These are phyloP conservation scores for Lacerta viridis DNA, from an alignment of 2,797 vertebrate species.

Conservation along the genomic window DNA sequence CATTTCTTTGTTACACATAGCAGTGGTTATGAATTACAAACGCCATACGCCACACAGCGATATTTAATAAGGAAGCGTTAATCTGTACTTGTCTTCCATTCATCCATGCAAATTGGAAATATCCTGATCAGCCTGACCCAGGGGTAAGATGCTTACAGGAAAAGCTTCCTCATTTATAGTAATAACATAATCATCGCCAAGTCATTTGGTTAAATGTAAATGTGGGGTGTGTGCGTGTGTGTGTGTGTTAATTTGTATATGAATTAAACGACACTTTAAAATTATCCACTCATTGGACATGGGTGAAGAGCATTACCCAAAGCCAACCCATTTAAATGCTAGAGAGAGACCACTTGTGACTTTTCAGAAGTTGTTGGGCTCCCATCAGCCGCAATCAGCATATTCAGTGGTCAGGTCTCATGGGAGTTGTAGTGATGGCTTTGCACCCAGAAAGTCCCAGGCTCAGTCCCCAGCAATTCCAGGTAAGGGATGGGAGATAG, in stretches of 20 bases:
- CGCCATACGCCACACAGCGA: constrained; percentile 33
- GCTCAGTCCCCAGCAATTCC: too few species aligned
- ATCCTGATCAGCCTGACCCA: constrained; percentile 15
- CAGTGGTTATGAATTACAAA: constrained; percentile 62
- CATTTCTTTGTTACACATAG: constrained; percentile 57
- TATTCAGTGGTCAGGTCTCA: too few species aligned
- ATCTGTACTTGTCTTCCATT: constrained; percentile 38
- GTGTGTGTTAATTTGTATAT: constrained; percentile 36
- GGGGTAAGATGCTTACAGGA: constrained; percentile 31
- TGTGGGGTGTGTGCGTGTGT: constrained; percentile 8
- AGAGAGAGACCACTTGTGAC: background rate
- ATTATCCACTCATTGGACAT: background rate
- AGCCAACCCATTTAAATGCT: background rate
- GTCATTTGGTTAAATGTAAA: constrained; percentile 53
- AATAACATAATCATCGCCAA: constrained; percentile 39
- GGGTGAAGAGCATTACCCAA: constrained; percentile 10
- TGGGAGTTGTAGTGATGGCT: too few species aligned
- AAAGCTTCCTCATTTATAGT: constrained; percentile 41
- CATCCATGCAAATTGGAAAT: constrained; percentile 45
- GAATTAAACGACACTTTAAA: constrained; percentile 30
- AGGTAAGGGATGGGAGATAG: too few species aligned
- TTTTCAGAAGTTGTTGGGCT: too few species aligned
- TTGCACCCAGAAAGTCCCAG: too few species aligned
- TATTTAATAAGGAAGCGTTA: constrained; percentile 45
- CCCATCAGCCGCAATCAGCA: too few species aligned